Conservation (phyloP, 2,888 invertebrate genomes). For the Caradrina clavipalpis region DNA sequence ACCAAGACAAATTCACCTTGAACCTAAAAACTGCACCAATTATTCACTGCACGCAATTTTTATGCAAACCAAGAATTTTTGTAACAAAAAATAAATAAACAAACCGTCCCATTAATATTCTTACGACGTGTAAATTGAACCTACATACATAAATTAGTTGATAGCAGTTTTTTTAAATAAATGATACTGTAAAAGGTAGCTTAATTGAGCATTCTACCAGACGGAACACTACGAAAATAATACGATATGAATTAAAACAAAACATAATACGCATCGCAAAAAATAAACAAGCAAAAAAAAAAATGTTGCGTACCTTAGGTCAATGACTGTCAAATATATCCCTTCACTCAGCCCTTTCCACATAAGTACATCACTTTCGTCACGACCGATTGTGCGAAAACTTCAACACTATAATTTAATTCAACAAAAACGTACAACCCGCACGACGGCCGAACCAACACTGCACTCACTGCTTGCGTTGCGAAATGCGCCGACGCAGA, state of each 20-base stretch:
- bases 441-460: constrained; percentile 64
- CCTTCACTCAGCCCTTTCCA: constrained; percentile 55
- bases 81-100: constrained; percentile 28
- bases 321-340: constrained; percentile 52
- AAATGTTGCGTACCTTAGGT: constrained; percentile 49
- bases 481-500: constrained; percentile 71
- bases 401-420: constrained; percentile 35
- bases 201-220: background rate
- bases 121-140: too few species aligned
- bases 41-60: constrained; percentile 37
- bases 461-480: constrained; percentile 66
- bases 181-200: background rate
- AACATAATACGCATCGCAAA: background rate
- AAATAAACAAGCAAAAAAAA: background rate
- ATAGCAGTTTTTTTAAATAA: background rate
- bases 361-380: constrained; percentile 59
- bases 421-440: constrained; percentile 60
- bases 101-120: background rate
- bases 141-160: background rate
- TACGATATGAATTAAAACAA: background rate
- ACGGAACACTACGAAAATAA: constrained; percentile 1
- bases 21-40: constrained; percentile 21
- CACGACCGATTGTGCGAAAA: constrained; percentile 39
- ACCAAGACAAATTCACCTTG: constrained; percentile 8
- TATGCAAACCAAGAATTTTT: constrained; percentile 6